These are phyloP conservation scores for Parelbella ahira DNA, from an alignment of 2,888 invertebrate genomes.

Conservation along the genomic window DNA sequence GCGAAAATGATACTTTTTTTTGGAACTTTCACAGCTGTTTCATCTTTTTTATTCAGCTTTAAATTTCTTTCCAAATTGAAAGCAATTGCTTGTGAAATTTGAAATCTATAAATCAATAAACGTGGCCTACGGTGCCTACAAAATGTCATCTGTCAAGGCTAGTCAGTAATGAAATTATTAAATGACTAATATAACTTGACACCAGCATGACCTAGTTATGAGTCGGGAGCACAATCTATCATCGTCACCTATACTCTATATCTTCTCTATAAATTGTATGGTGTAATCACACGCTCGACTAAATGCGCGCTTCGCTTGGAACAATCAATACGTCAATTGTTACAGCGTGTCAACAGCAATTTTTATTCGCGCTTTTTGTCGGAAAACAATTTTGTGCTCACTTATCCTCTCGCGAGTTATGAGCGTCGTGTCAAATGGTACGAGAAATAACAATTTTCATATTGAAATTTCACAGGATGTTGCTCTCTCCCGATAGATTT, in stretches of 20 bases:
- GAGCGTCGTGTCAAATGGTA: conserved; percentile 48
- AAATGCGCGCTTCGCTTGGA: conserved; percentile 7
- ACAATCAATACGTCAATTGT: conserved; percentile 24
- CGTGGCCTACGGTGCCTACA: not conserved
- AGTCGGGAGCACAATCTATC: conserved; percentile 9
- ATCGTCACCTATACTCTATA: conserved; percentile 7
- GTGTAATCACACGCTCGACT: conserved; percentile 10
- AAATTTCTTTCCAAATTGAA: no score
- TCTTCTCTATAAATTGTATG: conserved; percentile 4
- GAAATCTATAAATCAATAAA: conserved; percentile 7
- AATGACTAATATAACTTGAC: conserved; percentile 11
- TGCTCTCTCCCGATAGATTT: conserved; percentile 25
- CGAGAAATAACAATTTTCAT: conserved; percentile 45
- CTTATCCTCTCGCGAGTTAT: conserved; percentile 35
- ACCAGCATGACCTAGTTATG: conserved; percentile 11
- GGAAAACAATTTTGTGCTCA: conserved; percentile 31
- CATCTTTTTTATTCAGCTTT: no score
- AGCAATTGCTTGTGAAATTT: no score
- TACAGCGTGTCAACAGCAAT: conserved; percentile 6
- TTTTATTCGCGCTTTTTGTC: conserved; percentile 15
- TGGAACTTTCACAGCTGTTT: no score
- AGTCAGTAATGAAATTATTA: conserved; percentile 4
- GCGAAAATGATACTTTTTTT: no score
- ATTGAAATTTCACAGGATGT: conserved; percentile 35
- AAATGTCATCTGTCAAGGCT: conserved; percentile 4